Evolutionary conservation across 2,797 vertebrate species (phyloP), one percentile per base, ranked within the genome.

Genomic region (Graptemys geographica): DNA sequence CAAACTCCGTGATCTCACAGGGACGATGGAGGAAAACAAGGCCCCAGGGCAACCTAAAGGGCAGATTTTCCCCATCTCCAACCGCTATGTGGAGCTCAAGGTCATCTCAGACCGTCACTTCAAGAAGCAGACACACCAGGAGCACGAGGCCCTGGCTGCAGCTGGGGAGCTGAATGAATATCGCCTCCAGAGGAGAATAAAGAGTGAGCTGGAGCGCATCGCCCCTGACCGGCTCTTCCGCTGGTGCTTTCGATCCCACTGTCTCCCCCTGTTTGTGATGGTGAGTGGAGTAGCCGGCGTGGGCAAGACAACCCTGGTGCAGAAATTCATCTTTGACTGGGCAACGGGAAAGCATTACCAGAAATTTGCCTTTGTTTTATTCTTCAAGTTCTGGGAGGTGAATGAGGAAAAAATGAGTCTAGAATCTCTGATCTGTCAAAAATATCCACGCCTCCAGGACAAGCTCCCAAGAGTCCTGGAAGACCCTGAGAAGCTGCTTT

Each of bases 261-360:
- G 25, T n/a, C 16, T 16, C 13, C 87, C 84, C 3, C 62, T 21
- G 10, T 57, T 55, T 1, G 96, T 98, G 25, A 51, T 97, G 11
- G 80, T 99, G 44, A 94, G 92, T 2, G 98, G 98, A 31, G 94
- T 97, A 19, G 97, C 97, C 25, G 98, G 98, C 5, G 97, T 97
- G 1, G 98, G 98, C 16, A 99, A 99, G 97, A 98, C 98, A 28
- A 98, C 98, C 0, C 93, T 96, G 3, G 80, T 98, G 85, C 96
- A 98, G 87, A 98, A 98, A 94, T 96, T 98, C 1, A 49, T 98
- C n/a, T 93, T 95, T 65, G 97, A 98, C 87, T 98, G 98, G 98
- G 97, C 97, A 2, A 95, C 83, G 44, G 97, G 93, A 4, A 86
- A 95, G 25, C 84, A 83, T n/a, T 96, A 98, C 33, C 97, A 98